phyloP scores from a whole-genome alignment of 2,888 invertebrate species.

The Lysandra bellargus region DNA sequence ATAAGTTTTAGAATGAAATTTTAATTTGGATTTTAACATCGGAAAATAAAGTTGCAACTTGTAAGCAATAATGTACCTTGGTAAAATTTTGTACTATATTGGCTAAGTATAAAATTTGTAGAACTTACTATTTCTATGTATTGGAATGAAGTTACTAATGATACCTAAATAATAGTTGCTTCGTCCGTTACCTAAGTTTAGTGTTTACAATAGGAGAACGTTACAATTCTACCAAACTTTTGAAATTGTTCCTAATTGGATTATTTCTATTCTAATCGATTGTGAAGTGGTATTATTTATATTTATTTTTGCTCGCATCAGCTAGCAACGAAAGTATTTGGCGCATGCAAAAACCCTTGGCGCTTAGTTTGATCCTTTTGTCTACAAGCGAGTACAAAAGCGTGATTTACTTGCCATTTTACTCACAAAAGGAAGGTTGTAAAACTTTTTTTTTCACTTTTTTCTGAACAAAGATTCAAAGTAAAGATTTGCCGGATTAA shows the following conservation, averaged over 20 bases:
- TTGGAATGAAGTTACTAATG: background rate
- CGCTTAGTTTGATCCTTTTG: conserved; percentile 54
- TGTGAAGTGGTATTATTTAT: conserved; percentile 23
- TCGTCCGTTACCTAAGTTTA: background rate
- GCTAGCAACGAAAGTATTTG: conserved; percentile 39
- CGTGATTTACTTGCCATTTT: conserved; percentile 37
- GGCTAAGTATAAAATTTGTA: too few relatives aligned
- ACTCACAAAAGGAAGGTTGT: conserved; percentile 39
- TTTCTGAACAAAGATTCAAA: conserved; percentile 32
- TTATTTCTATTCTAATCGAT: conserved; percentile 16
- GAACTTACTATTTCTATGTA: background rate
- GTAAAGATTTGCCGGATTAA: conserved; percentile 27
- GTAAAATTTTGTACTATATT: background rate
- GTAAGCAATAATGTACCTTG: too few relatives aligned
- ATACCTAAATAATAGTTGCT: background rate
- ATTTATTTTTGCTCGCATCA: conserved; percentile 25
- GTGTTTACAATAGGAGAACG: background rate
- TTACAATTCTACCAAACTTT: background rate
- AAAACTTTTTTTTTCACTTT: conserved; percentile 25
- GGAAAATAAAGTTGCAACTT: too few relatives aligned
- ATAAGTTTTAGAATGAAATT: too few relatives aligned
- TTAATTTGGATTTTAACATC: too few relatives aligned
- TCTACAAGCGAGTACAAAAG: conserved; percentile 41
- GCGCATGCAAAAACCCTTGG: conserved; percentile 42
- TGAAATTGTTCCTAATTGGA: conserved; percentile 10